Evolutionary conservation across 2,113 vertebrate genomes (phyloP).

Genomic region (Arenaria interpres): DNA sequence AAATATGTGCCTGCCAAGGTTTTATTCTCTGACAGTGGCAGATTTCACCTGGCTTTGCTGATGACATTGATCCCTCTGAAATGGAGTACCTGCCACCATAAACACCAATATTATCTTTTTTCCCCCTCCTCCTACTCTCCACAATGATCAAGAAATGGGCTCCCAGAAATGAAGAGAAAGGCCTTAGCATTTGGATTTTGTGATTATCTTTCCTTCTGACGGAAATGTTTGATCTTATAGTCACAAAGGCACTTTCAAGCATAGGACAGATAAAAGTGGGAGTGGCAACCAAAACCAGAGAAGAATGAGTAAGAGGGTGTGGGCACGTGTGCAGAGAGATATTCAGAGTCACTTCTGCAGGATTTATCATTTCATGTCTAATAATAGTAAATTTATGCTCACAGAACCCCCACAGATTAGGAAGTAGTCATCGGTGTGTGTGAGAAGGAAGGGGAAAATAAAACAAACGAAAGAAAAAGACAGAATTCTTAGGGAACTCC

Average conservation of each 20-base stretch:
- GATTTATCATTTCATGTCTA: not conserved
- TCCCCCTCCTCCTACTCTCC: fast-evolving
- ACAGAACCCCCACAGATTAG: not conserved
- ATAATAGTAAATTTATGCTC: not conserved
- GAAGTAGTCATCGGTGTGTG: not conserved
- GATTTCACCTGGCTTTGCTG: not conserved
- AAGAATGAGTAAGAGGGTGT: not conserved
- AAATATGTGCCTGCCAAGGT: not conserved
- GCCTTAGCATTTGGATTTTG: not conserved
- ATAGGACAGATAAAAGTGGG: not conserved
- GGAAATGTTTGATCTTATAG: not conserved
- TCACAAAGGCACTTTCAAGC: not conserved
- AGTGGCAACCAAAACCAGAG: not conserved
- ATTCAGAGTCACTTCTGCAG: not conserved
- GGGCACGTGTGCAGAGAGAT: not conserved
- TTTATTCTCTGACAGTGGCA: not conserved
- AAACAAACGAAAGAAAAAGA: not conserved
- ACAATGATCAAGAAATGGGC: not conserved
- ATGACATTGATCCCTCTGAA: not conserved
- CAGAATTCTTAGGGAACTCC: not conserved
- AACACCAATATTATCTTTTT: not conserved
- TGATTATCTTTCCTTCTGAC: not conserved
- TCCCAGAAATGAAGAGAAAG: not conserved
- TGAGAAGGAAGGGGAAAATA: not conserved
- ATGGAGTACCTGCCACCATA: not conserved